Base-by-base conservation (phyloP, 2,797 vertebrate species). In the Orestias chungarensis region DNA sequence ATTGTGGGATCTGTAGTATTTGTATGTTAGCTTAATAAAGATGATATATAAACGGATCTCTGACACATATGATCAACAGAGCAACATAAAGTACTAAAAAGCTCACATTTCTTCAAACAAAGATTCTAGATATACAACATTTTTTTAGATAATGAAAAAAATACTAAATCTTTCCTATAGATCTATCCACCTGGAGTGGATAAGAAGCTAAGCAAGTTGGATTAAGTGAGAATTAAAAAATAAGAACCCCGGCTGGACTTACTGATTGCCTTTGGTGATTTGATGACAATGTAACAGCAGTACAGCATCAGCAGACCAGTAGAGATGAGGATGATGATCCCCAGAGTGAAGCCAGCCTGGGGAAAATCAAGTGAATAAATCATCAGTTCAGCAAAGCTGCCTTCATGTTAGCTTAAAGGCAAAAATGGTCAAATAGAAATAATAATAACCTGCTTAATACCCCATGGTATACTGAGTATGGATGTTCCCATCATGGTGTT, bases 401-500 rank as follows among this genome's bases (percentile, higher is more conserved):
- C 1, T 59, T 59, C 8, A 23, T 35, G 18, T 59, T 59, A 35
- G 55, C 18, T 35, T 20, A 59, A 59, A 59, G 31, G 3, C 55
- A 23, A 18, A 59, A 35, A 35, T 9, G 33, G 46, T 47, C 17
- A 35, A 57, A 33, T 17, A 33, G 7, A 20, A 23, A 59, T 33
- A 59, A 18, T 6, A 33, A 10, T 90, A 86, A 98, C 97, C 96
- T 99, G 97, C 85, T 99, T 99, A 86, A 99, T 96, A 75, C 96
- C 97, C 97, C 97, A 99, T 0, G 98, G 97, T 64, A 99, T 98
- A 87, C 97, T 99, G 69, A 99, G 93, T 85, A 99, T 98, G 35
- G 98, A 99, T 1, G 98, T 99, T 27, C 97, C 98, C 98, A 99
- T 97, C 97, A 99, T 99, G 43, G 97, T 99, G 91, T 99, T 99